Percentiles rank a stretch among this genome's conserved stretches.
Conservation (phyloP, 2,888 invertebrate genomes). For the Mystacides longicornis region DNA sequence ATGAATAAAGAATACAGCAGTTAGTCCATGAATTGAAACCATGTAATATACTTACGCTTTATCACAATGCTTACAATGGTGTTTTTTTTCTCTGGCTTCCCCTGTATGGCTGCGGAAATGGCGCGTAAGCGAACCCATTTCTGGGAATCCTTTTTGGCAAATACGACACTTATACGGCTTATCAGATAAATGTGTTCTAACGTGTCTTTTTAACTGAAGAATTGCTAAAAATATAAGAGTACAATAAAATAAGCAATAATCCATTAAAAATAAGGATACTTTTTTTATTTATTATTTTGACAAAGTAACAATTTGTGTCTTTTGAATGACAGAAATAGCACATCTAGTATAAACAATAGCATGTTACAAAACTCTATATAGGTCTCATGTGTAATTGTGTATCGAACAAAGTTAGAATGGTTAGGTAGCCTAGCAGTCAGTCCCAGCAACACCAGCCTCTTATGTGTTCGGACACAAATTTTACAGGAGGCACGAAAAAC, state of each 20-base stretch:
- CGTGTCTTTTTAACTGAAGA: slow-evolving; percentile 42
- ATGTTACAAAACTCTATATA: no score
- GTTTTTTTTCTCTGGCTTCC: slow-evolving; percentile 40
- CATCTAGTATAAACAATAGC: no score
- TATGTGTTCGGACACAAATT: no score
- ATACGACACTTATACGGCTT: slow-evolving; percentile 45
- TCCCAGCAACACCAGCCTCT: no score
- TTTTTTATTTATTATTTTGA: neutral
- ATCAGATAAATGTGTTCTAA: slow-evolving; percentile 45
- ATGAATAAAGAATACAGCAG: no score
- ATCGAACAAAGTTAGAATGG: no score
- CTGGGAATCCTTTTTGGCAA: slow-evolving; percentile 48
- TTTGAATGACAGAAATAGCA: no score
- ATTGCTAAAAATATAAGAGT: slow-evolving; percentile 29
- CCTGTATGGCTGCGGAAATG: slow-evolving; percentile 50
- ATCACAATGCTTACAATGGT: slow-evolving; percentile 43
- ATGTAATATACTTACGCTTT: slow-evolving; percentile 39
- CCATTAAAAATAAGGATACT: neutral
- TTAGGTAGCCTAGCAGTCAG: no score
- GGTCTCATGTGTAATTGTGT: no score
- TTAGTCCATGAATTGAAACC: no score
- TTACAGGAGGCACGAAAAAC: no score
- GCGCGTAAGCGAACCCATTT: slow-evolving; percentile 45
- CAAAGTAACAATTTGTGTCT: slow-evolving; percentile 1
- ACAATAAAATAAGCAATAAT: no score